Evolutionary conservation across 2,888 invertebrate species (phyloP).

Genomic region (Tricholauxania praeusta): DNA sequence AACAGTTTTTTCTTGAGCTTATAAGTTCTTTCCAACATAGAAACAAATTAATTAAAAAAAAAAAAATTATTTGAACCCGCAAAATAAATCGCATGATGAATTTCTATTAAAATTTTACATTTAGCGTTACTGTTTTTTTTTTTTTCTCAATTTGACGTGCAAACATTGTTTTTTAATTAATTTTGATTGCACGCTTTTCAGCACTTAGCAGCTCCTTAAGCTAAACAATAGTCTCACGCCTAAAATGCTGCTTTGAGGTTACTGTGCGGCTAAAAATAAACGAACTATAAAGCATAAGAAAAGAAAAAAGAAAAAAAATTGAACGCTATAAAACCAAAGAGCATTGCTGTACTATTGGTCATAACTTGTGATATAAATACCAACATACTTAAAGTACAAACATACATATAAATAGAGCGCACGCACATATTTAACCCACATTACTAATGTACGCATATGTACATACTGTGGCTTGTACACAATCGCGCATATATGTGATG

Average conservation of each 20-base stretch:
- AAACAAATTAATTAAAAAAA: too few species aligned
- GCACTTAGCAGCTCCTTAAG: background rate
- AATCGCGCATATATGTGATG: constrained; percentile 1
- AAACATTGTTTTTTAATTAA: constrained; percentile 27
- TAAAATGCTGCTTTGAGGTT: constrained; percentile 15
- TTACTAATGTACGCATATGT: constrained; percentile 1
- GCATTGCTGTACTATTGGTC: constrained; percentile 21
- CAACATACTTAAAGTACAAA: constrained; percentile 6
- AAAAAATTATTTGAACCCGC: too few species aligned
- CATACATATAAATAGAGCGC: constrained; percentile 5
- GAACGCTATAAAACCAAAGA: constrained; percentile 1
- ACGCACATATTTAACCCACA: background rate
- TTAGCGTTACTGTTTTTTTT: too few species aligned
- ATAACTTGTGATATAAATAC: constrained; percentile 33
- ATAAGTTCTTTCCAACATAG: too few species aligned
- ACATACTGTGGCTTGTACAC: background rate
- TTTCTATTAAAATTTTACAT: too few species aligned
- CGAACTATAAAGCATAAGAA: too few species aligned
- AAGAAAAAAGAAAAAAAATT: background rate
- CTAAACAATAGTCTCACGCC: constrained; percentile 16
- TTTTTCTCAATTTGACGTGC: background rate
- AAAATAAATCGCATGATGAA: too few species aligned
- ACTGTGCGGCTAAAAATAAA: background rate
- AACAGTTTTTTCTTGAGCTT: too few species aligned
- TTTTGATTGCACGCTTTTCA: constrained; percentile 14